Conservation (phyloP, 2,797 vertebrate genomes). For the Rhabdomys pumilio region DNA sequence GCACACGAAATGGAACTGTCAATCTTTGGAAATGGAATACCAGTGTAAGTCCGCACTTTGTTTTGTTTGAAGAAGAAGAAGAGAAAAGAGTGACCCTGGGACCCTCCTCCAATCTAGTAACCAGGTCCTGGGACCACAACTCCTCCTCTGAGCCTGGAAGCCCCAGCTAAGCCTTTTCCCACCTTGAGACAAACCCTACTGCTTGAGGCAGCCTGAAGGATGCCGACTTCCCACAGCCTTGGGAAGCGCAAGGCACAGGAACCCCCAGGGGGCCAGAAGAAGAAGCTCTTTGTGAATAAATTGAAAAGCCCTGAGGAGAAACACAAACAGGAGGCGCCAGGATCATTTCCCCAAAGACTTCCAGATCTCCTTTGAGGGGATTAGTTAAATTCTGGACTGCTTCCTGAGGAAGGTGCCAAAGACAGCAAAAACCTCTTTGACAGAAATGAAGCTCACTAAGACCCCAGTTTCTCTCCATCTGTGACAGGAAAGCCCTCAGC, state of each 20-base stretch:
- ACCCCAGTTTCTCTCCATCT: constrained; percentile 16
- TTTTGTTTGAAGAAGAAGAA: not conserved
- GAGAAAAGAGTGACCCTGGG: no score
- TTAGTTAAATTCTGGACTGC: constrained; percentile 63
- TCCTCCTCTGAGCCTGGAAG: not conserved
- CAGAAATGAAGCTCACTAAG: constrained; percentile 57
- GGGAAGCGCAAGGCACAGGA: not conserved
- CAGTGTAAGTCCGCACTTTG: not conserved
- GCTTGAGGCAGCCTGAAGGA: not conserved
- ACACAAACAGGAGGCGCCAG: constrained; percentile 59
- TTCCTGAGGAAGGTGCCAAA: constrained; percentile 61
- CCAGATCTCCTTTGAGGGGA: constrained; percentile 67
- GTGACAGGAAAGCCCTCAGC: constrained; percentile 27
- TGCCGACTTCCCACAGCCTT: not conserved
- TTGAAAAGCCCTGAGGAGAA: constrained; percentile 62
- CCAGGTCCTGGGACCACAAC: not conserved
- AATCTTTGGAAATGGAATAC: not conserved
- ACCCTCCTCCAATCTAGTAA: not conserved
- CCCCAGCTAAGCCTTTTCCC: not conserved
- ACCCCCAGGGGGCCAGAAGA: not conserved
- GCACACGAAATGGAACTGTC: not conserved
- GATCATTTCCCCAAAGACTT: constrained; percentile 57
- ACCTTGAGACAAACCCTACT: not conserved
- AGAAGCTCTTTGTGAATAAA: constrained; percentile 35
- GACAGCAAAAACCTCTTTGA: constrained; percentile 65